Evolutionary conservation across 2,888 invertebrate species (phyloP), one percentile per base, ranked within the genome.

Genomic region (Seira ritae): DNA sequence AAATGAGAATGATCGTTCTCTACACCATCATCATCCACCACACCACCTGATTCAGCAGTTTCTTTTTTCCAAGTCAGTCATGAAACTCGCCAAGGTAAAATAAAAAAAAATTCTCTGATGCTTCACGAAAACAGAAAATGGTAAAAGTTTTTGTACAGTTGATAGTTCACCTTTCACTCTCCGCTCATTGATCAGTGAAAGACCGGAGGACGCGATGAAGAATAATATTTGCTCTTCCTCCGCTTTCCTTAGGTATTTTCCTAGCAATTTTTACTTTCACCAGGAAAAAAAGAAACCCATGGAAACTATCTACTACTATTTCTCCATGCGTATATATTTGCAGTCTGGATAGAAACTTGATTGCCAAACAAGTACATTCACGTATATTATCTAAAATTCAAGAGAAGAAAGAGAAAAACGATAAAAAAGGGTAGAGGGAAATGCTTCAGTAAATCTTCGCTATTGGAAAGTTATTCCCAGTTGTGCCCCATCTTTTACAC

Each of bases 91-190:
- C 23, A 75, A 80, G 80, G 80, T 70, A 75, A 80, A 74, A 75
- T 80, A n/a, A 75, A 75, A 77, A 75, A 46, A 60, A 23, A 15
- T 46, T 77, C 68, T 70, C 15, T 74, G 15, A 4, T 19, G 24
- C 22, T 46, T 10, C 50, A 19, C 17, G 8, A 60, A 60, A 60
- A 6, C 10, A 6, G 37, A 70, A 80, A 80, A 80, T 80, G 80
- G 75, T 50, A 23, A 80, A 80, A 80, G n/a, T 68, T 80, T 80
- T 73, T 60, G 10, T n/a, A 60, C 60, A 42, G 70, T 70, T 74
- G 74, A 80, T 80, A 68, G 80, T 80, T 80, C 80, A 75, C 80
- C 80, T 80, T 80, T 75, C 70, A 80, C 80, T 80, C 62, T 65
- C 12, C 31, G 55, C 70, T 69, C 80, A 75, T 80, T 80, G 80